Conservation (phyloP, 2,888 invertebrate species). For the Ochropleura leucogaster region DNA sequence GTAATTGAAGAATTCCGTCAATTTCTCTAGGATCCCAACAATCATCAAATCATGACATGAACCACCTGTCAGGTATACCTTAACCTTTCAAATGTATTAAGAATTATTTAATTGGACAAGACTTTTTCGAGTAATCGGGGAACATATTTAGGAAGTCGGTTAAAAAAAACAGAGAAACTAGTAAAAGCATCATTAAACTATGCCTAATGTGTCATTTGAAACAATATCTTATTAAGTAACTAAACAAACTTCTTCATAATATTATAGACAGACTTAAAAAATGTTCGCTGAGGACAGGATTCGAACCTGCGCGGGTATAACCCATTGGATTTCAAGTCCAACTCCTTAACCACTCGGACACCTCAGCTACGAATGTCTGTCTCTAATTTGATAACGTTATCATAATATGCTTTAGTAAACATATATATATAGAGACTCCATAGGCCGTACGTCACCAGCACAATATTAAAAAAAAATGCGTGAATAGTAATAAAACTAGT, state of each 20-base stretch:
- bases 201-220: not conserved
- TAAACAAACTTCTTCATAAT: not conserved
- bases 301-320: slow-evolving; percentile 91
- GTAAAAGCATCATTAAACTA: not conserved
- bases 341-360: slow-evolving; percentile 91
- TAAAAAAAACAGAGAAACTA: not conserved
- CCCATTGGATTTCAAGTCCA: slow-evolving; percentile 91
- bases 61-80: too few species aligned
- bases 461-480: not conserved
- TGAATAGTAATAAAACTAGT: not conserved
- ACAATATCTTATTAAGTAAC: not conserved
- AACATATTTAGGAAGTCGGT: too few species aligned
- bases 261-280: not conserved
- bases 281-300: slow-evolving; percentile 82
- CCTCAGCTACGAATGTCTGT: slow-evolving; percentile 80
- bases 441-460: not conserved
- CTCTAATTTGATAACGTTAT: not conserved
- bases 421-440: not conserved
- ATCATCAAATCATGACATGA: too few species aligned
- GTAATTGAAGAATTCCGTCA: too few species aligned
- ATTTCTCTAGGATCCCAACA: too few species aligned
- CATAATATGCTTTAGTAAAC: not conserved
- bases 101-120: too few species aligned
- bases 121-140: too few species aligned
- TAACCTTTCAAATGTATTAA: too few species aligned